Evolutionary conservation across 2,797 vertebrate genomes (phyloP), one percentile per base, ranked within the genome.

Genomic region (Cyclura pinguis): DNA sequence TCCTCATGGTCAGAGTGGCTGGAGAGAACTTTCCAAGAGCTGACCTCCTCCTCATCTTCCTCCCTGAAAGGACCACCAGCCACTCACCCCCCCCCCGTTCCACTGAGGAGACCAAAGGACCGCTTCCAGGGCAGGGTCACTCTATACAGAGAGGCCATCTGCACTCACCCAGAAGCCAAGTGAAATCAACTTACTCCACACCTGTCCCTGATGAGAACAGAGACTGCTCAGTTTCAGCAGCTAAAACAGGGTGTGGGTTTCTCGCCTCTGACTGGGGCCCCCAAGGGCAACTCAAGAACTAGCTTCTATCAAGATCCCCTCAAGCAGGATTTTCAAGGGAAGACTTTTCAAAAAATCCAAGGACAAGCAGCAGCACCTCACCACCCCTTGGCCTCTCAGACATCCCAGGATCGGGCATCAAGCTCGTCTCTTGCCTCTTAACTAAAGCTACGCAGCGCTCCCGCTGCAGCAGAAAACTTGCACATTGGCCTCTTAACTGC

Each of bases 401-500:
- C 18, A 55, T n/a, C 9, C 38, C 50, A 8, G 1, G 3, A 0
- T 4, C 5, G 0, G 6, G 47, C 76, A 67, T 5, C 50, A 1
- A 0, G 8, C n/a, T 9, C 38, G 0, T 59, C 32, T 13, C 3
- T 76, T 0, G 32, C 4, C 27, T 59, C 0, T 1, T 0, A 4
- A 27, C 0, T 0, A 0, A 57, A 50, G 13, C 6, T 0, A 14
- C 22, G 24, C 38, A 89, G 88, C 5, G 77, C 24, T 6, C 83
- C 4, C 0, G 1, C 80, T 84, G 93, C 86, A 52, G 64, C 93
- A 82, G 18, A 73, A 72, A 47, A 57, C 77, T 0, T n/a, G 67
- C 24, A 10, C 2, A 0, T 10, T 47, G 74, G 90, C 80, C 84
- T 86, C 32, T 0, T 0, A 13, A 27, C 10, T 0, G 24, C 18